A percentile compares a stretch with the other conserved stretches of the same genome.
Conservation (phyloP, 2,797 vertebrate species). For the Sebastes baramenuke region DNA sequence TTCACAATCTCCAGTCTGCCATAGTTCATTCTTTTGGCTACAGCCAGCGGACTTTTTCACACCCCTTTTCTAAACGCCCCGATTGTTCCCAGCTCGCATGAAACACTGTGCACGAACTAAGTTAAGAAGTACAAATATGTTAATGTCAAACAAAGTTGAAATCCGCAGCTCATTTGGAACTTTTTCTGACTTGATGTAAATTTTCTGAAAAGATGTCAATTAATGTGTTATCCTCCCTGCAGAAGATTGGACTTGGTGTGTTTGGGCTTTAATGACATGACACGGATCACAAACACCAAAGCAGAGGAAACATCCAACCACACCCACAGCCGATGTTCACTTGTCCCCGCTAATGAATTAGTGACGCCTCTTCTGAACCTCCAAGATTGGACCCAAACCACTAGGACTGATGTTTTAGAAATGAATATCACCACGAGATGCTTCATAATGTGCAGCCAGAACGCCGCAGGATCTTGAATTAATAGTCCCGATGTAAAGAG, state of each 20-base stretch:
- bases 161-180: constrained; percentile 77
- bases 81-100: constrained; percentile 82
- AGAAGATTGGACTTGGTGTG: constrained; percentile 53
- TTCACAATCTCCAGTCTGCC: constrained; percentile 93
- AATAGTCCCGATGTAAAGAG: constrained; percentile 33
- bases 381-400: background rate
- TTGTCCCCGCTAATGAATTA: constrained; percentile 32
- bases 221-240: constrained; percentile 40
- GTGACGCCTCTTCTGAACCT: background rate
- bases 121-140: constrained; percentile 80
- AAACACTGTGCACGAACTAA: constrained; percentile 83
- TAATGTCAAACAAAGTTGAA: constrained; percentile 43
- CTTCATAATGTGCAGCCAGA: constrained; percentile 15
- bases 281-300: constrained; percentile 72
- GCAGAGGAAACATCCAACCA: constrained; percentile 55
- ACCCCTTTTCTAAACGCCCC: constrained; percentile 88
- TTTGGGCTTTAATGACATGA: constrained; percentile 77
- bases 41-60: constrained; percentile 93
- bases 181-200: constrained; percentile 45
- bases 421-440: background rate
- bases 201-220: constrained; percentile 66
- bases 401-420: background rate
- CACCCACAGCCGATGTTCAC: constrained; percentile 46
- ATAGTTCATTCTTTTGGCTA: constrained; percentile 90
- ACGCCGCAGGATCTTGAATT: constrained; percentile 25